Percentiles rank a stretch among this genome's conserved stretches.
Evolutionary conservation across 2,888 invertebrate species (phyloP).

Genomic region (Microplitis manilae): DNA sequence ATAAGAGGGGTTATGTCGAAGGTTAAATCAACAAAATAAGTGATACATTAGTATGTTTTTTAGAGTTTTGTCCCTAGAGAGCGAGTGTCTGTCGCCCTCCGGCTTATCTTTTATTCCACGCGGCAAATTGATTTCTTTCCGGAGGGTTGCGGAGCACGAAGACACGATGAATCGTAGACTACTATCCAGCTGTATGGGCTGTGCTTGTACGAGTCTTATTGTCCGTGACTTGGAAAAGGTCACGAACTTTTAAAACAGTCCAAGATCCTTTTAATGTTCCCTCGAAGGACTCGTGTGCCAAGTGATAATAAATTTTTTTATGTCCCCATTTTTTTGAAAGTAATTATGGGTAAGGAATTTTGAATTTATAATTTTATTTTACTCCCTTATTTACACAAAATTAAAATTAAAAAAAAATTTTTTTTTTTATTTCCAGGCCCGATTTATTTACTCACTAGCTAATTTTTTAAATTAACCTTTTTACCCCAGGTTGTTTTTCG

Average conservation of each 20-base stretch:
- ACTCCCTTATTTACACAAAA: no score
- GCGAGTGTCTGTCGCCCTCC: constrained; percentile 38
- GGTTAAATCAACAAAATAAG: constrained; percentile 69
- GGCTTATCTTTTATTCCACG: constrained; percentile 48
- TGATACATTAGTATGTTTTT: constrained; percentile 63
- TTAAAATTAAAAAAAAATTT: no score
- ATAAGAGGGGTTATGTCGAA: constrained; percentile 57
- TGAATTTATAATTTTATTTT: no score
- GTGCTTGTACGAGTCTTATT: constrained; percentile 2
- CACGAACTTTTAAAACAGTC: constrained; percentile 30
- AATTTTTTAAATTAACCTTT: no score
- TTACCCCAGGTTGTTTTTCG: no score
- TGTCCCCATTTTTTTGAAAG: neutral
- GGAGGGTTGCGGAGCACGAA: constrained; percentile 25
- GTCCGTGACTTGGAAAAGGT: constrained; percentile 27
- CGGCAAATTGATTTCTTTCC: constrained; percentile 52
- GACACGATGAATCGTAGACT: constrained; percentile 21
- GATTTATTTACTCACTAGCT: no score
- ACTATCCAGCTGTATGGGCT: neutral
- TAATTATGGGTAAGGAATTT: neutral
- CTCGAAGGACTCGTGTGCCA: neutral
- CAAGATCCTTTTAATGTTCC: neutral
- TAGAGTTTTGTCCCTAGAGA: constrained; percentile 29
- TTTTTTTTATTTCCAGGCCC: no score
- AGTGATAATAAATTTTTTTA: neutral